Evolutionary conservation across 1,140 invertebrate species (phyloP), one percentile per base, ranked within the genome.

Genomic region (Propsilocerus akamusi): DNA sequence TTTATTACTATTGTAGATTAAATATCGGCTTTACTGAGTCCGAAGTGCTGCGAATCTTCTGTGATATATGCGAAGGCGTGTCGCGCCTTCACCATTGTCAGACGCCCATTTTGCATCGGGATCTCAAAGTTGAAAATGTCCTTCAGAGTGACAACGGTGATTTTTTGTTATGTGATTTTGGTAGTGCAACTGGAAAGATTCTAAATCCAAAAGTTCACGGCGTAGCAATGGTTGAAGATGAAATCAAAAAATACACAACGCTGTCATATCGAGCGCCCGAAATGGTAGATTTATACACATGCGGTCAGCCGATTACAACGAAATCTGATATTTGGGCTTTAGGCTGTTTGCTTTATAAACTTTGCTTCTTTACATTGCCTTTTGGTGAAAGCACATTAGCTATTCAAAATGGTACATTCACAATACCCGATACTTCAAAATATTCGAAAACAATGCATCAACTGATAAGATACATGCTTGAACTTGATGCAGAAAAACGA

Each of bases 111-210:
- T 86, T 94, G 60, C 93, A 97, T 72, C 76, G 92, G 56, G 92
- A 97, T 75, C 71, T 97, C 53, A 97, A 97, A 74, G 81, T 92
- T 49, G 89, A 94, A 69, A 94, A 94, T 71, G 87, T 94, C 56
- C 69, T 94, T 54, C 69, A 84, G 51, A 75, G 77, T 54, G 84
- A 89, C 58, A 72, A 69, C 52, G 84, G 83, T 5, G 74, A 78
- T 64, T 91, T 85, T 69, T 80, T 91, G 14, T 66, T 92, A 12
- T 91, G 86, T 71, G 88, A 92, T 72, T 92, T 92, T 73, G 88
- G 88, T 12, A 88, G 85, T 53, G 86, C 88, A 6, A 92, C 87
- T 20, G 83, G 77, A n/a, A 81, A 81, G 60, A 66, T 81, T 53
- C 66, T 88, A 37, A 83, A 85, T 72, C 80, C 84, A 5, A 69